Percentiles rank a stretch among this genome's conserved stretches.
Evolutionary conservation across 2,888 invertebrate genomes (phyloP).

Genomic region (Sinhomidia bicolor): DNA sequence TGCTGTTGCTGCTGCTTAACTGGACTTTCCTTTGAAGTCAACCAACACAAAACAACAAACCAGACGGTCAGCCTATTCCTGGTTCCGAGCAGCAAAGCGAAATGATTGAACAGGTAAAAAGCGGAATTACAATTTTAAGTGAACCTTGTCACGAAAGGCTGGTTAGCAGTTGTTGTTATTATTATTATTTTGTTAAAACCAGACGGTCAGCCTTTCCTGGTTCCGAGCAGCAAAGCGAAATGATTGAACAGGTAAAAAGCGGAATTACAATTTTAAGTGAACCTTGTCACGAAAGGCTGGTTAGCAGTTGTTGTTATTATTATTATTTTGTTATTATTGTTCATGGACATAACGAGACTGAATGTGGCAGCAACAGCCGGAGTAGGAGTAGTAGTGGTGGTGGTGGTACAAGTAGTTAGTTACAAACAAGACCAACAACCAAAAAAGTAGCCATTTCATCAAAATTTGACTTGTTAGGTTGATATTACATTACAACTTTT

Average conservation of each 20-base stretch:
- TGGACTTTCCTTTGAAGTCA: constrained; percentile 26
- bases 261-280: constrained; percentile 58
- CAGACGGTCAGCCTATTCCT: constrained; percentile 44
- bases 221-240: neutral
- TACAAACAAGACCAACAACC: constrained; percentile 28
- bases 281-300: constrained; percentile 68
- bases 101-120: constrained; percentile 57
- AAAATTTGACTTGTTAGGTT: constrained; percentile 59
- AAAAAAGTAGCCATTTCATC: constrained; percentile 40
- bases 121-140: constrained; percentile 52
- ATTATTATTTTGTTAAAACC: no score
- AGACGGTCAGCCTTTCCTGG: constrained; percentile 42
- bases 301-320: constrained; percentile 52
- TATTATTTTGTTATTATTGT: constrained; percentile 17
- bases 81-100: neutral
- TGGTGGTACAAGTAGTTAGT: constrained; percentile 4
- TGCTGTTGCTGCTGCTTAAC: no score
- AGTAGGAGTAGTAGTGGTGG: neutral
- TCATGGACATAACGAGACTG: constrained; percentile 50
- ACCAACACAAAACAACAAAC: neutral
- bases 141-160: constrained; percentile 69
- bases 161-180: constrained; percentile 56
- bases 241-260: constrained; percentile 56
- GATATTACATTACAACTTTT: constrained; percentile 24
- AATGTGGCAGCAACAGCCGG: constrained; percentile 11